A percentile compares a stretch with the other conserved stretches of the same genome.
Evolutionary conservation across 1,140 invertebrate genomes (phyloP).

Genomic region (Drosophila serrata): DNA sequence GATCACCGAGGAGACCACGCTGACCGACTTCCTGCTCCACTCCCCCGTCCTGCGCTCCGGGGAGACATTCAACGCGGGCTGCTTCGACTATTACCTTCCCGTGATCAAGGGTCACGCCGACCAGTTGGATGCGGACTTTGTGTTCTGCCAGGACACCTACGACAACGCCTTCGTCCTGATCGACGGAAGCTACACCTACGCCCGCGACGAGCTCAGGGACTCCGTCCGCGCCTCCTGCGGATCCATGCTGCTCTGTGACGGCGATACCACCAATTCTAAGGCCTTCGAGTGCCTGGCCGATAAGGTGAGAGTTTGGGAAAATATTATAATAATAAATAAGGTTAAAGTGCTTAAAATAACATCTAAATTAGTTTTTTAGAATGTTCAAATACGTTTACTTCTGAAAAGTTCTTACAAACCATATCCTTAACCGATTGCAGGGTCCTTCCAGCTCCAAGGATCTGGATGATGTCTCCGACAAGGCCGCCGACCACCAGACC

Average conservation of each 20-base stretch:
- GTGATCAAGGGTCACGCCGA: constrained; percentile 22
- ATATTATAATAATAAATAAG: neutral
- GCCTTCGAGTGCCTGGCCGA: neutral
- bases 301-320: neutral
- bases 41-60: constrained; percentile 5
- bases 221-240: neutral
- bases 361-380: no score
- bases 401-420: no score
- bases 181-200: neutral
- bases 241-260: constrained; percentile 8
- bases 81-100: constrained; percentile 29
- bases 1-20: constrained; percentile 1
- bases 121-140: constrained; percentile 5
- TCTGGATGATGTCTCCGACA: neutral
- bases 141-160: neutral
- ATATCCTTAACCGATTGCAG: neutral
- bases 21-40: constrained; percentile 13
- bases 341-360: no score
- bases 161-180: neutral
- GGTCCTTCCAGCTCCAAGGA: neutral
- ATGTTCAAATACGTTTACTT: no score
- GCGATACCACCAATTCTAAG: neutral
- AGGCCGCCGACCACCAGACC: neutral
- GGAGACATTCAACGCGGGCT: constrained; percentile 10
- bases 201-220: neutral